Evolutionary conservation across 2,797 vertebrate species (phyloP).

Genomic region (Liparis tanakae): DNA sequence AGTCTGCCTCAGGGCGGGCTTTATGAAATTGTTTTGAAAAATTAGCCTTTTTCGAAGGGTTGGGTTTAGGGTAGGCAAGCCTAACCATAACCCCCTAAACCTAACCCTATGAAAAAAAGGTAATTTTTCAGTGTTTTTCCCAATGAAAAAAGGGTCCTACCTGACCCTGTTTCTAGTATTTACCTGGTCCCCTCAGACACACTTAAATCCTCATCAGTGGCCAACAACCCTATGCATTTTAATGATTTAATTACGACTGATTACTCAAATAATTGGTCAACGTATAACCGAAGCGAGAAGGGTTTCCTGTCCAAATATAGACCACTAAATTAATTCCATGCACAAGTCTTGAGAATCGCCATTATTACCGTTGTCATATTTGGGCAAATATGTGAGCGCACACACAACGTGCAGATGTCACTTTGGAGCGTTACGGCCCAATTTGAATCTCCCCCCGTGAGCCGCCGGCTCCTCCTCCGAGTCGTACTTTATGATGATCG

Average conservation of each 20-base stretch:
- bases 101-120: no score
- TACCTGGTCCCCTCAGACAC: no score
- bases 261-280: not conserved
- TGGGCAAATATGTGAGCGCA: not conserved
- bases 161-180: no score
- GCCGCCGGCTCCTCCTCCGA: not conserved
- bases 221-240: not conserved
- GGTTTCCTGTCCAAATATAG: not conserved
- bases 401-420: conserved; percentile 3
- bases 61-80: no score
- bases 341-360: not conserved
- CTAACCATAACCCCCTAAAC: no score
- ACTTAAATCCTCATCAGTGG: not conserved
- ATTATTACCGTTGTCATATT: not conserved
- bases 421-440: not conserved
- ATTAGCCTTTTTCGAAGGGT: no score
- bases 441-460: not conserved
- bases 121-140: no score
- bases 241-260: not conserved
- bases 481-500: conserved; percentile 1
- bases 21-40: not conserved
- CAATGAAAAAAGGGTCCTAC: no score
- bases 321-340: not conserved
- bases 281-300: no score
- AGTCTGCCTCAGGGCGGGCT: not conserved